Conservation (phyloP, 2,888 invertebrate species). For the Oxystoma pomonae region DNA sequence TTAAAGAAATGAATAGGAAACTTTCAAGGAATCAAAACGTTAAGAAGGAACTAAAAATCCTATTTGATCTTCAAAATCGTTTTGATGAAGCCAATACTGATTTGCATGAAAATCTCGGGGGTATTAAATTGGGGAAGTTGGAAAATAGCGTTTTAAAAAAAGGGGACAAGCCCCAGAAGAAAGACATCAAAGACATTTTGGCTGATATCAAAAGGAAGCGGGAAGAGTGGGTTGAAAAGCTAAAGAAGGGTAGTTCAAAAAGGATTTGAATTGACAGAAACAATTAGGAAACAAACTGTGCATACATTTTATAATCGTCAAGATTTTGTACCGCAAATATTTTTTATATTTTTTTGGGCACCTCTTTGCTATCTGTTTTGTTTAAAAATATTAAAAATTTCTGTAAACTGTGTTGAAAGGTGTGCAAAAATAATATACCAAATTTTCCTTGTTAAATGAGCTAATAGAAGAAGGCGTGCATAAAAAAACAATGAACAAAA, state of each 20-base stretch:
- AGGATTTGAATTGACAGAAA: too few relatives aligned
- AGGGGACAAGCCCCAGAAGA: slow-evolving; percentile 12
- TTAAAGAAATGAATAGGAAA: slow-evolving; percentile 40
- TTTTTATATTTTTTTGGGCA: too few relatives aligned
- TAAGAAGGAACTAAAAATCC: slow-evolving; percentile 46
- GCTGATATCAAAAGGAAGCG: slow-evolving; percentile 27
- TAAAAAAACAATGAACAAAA: too few relatives aligned
- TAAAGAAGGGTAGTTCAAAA: background rate
- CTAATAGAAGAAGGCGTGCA: too few relatives aligned
- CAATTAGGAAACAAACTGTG: too few relatives aligned
- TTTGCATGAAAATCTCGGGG: slow-evolving; percentile 22
- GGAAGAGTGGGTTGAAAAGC: slow-evolving; percentile 26
- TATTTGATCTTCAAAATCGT: slow-evolving; percentile 40
- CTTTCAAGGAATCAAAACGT: slow-evolving; percentile 33
- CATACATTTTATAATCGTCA: too few relatives aligned
- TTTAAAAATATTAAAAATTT: too few relatives aligned
- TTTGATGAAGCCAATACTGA: slow-evolving; percentile 33
- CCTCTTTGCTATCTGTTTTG: too few relatives aligned
- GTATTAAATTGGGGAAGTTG: slow-evolving; percentile 3
- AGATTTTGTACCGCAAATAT: too few relatives aligned
- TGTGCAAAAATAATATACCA: too few relatives aligned
- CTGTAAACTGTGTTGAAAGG: too few relatives aligned
- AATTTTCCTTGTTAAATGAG: too few relatives aligned
- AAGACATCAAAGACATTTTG: slow-evolving; percentile 25
- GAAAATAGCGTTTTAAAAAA: slow-evolving; percentile 9